Evolutionary conservation across 2,797 vertebrate genomes (phyloP), one percentile per base, ranked within the genome.

Genomic region (Sebastiscus tertius): DNA sequence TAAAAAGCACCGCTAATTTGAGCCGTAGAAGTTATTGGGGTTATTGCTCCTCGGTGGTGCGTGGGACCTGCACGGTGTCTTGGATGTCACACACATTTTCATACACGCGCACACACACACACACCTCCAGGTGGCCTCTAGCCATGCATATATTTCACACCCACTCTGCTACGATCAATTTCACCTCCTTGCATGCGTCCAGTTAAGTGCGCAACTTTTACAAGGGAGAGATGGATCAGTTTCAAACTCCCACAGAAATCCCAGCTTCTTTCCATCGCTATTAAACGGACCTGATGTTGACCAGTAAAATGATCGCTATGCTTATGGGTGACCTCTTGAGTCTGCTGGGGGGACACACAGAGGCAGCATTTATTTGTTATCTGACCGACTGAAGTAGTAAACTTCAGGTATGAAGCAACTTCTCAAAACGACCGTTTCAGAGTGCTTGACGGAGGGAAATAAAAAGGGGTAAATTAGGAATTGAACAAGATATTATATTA

Each of bases 151-250:
- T 86, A 90, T 77, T 90, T 93, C 92, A 93, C 91, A 90, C 86
- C 85, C 92, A 87, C 90, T 86, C 77, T 66, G 83, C 92, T 83
- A 67, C 69, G 89, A 94, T 94, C 93, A 81, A 68, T 93, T 94
- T 92, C 91, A 89, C 83, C 87, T 85, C 85, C 80, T 87, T 9
- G 86, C 89, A 91, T 92, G 89, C 77, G 82, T 89, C 86, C 87
- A 85, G 89, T 90, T 80, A 82, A 91, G 86, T 88, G 90, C 88
- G 87, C 77, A 92, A 88, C 91, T 91, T 95, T 95, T 90, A 95
- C 88, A 90, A 92, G 94, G 59, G 56, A 75, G 82, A 68, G 49
- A 64, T 2, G 86, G 92, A 91, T 94, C 87, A 4, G 75, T 92
- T 94, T 93, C 91, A 89, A 73, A 83, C 89, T 84, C 87, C 79